Evolutionary conservation across 2,797 vertebrate species (phyloP).

Genomic region (Martes flavigula): DNA sequence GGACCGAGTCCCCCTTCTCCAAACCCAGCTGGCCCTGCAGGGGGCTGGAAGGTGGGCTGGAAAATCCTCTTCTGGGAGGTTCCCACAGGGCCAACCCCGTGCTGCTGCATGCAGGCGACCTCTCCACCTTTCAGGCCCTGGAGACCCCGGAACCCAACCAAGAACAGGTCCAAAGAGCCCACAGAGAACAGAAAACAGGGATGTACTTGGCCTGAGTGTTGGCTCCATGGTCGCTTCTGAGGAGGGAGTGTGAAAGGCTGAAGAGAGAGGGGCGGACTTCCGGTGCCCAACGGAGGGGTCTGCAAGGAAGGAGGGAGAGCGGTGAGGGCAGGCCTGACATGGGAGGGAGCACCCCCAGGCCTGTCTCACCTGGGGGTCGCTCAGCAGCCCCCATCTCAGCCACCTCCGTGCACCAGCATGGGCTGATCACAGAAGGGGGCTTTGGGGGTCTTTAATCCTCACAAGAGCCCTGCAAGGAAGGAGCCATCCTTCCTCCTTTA

Average conservation of each 20-base stretch:
- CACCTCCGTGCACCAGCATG: not conserved
- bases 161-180: not conserved
- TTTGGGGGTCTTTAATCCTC: not conserved
- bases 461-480: not conserved
- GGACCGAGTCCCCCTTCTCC: not conserved
- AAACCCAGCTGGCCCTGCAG: not conserved
- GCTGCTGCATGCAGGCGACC: not conserved
- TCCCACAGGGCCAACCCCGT: not conserved
- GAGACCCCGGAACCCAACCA: not conserved
- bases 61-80: not conserved
- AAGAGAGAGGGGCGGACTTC: not conserved
- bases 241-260: not conserved
- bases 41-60: not conserved
- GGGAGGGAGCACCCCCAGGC: too few species aligned
- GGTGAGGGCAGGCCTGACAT: not conserved
- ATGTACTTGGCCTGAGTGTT: not conserved
- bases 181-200: not conserved
- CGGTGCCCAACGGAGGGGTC: not conserved
- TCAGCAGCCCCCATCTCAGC: not conserved
- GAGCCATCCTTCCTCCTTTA: not conserved
- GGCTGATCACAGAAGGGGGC: not conserved
- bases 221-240: not conserved
- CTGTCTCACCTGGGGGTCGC: not conserved
- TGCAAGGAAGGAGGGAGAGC: not conserved
- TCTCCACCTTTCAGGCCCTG: not conserved